Base-by-base conservation (phyloP, 2,888 invertebrate genomes). In the Trissonchulus sp. region DNA sequence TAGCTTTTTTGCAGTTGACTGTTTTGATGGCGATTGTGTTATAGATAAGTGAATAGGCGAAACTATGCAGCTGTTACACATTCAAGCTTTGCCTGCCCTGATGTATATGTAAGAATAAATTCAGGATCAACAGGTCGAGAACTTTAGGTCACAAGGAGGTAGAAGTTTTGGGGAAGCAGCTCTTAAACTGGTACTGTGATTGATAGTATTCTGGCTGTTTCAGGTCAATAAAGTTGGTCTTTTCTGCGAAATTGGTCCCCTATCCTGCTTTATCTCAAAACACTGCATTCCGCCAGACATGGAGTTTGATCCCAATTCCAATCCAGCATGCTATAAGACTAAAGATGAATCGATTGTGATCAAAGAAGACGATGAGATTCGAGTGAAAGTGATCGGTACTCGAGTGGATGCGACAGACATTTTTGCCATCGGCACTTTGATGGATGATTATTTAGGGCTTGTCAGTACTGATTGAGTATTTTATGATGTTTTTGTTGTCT, bases 341-440 rank as follows among this genome's bases (percentile, higher is more conserved):
- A 75, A 62, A 36, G 80, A 81, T 68, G 48, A 73, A 3, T 63
- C 75, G 89, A 89, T 85, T 82, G 82, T 79, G 30, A 33, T 63
- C 33, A n/a, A 48, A 83, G 93, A 93, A 77, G 97, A 97, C 86
- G 96, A 97, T 86, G 96, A 96, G 86, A 97, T 98, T 82, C 89
- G 99, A 85, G 87, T 99, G 76, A 99, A 98, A 88, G 95, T 99
- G 84, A 98, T 99, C 37, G 99, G 99, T 75, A 98, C 97, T 0
- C 89, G 99, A 84, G 97, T 99, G 0, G 99, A 99, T 87, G 98
- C 99, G 1, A 93, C 93, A 75, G 99, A 99, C 86, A 99, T 99
- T 93, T 99, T 99, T 88, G 97, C 97, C 0, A 98, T 99, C 86
- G 98, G 98, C 78, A 97, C 98, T 0, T 88, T 99, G 74, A 99